Evolutionary conservation across 2,888 invertebrate species (phyloP), one percentile per base, ranked within the genome.

Genomic region (Hirtodrosophila cameraria): DNA sequence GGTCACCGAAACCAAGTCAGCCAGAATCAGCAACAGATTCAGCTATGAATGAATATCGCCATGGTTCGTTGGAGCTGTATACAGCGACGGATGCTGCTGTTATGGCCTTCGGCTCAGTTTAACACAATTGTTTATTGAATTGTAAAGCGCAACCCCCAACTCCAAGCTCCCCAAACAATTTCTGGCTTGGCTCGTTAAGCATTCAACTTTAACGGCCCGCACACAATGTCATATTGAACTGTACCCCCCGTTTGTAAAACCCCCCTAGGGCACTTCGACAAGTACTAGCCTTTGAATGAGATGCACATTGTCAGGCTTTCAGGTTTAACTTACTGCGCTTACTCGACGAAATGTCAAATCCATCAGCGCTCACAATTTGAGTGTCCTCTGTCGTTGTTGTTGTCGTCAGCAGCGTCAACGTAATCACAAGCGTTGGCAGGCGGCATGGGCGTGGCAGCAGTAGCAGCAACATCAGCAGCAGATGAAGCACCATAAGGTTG

Each of bases 311-410:
- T 87, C 76, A 80, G 80, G 79, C 70, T 68, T 85, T 82, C 83
- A 64, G 67, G 25, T 68, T 75, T 57, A 85, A 80, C 86, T 85
- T 78, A 86, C 77, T 75, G 79, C 82, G 83, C 75, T 85, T 84
- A 88, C 89, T 90, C 81, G 87, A 80, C 68, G 87, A 88, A 80
- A 87, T 77, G 78, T 91, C 90, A 75, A 89, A 90, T 75, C 88
- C 89, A 76, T 91, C 90, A 63, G 90, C 76, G 71, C 85, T 89
- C 74, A 90, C 88, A 74, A 90, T 90, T 86, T 90, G 90, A 64
- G 89, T 89, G 65, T 91, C 90, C 85, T 90, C 90, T 90, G 74
- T 69, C 35, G 9, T 20, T 20, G 27, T 65, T 46, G 68, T 75
- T 42, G 62, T 62, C 35, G 64, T 48, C 45, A 46, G 43, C 46